Evolutionary conservation across 2,888 invertebrate species (phyloP).

Genomic region (Nephrotoma guestfalica): DNA sequence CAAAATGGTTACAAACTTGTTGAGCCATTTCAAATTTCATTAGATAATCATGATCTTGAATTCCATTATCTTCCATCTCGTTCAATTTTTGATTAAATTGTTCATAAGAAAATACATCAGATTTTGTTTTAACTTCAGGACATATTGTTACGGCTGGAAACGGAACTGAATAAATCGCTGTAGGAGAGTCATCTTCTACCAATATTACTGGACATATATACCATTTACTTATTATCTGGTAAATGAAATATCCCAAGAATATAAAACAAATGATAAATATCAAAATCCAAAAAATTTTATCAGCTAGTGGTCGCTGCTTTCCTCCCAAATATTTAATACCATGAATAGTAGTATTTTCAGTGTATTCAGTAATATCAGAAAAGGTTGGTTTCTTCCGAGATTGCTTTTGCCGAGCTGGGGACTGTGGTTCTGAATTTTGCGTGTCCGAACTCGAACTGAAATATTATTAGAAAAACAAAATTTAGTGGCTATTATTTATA

Average conservation of each 20-base stretch:
- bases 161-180: neutral
- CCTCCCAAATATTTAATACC: neutral
- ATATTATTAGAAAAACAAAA: too few relatives aligned
- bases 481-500: too few relatives aligned
- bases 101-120: neutral
- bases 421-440: too few relatives aligned
- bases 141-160: neutral
- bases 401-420: too few relatives aligned
- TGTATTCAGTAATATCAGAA: too few relatives aligned
- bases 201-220: neutral
- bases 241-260: neutral
- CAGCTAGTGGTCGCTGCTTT: neutral
- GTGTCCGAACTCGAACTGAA: too few relatives aligned
- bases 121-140: neutral
- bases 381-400: too few relatives aligned
- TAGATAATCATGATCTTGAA: neutral
- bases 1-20: neutral
- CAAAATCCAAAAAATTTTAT: neutral
- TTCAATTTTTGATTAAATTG: too few relatives aligned
- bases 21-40: neutral
- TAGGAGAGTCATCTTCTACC: neutral
- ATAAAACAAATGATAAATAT: neutral
- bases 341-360: neutral
- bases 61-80: too few relatives aligned
- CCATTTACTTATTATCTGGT: neutral